Base-by-base conservation (phyloP, 2,888 invertebrate genomes). In the Oligia latruncula region DNA sequence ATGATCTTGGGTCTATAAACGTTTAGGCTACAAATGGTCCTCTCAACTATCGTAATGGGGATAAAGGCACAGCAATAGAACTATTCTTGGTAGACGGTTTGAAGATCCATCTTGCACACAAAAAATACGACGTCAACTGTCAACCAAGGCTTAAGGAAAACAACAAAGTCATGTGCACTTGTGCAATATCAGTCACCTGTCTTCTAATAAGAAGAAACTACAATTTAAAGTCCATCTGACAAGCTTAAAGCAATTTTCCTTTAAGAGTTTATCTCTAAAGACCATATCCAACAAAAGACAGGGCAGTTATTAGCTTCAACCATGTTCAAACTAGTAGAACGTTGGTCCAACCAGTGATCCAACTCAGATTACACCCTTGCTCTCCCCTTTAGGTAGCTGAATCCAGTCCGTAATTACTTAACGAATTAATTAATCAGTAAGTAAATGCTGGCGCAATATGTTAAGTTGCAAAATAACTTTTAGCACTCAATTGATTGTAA, bases 391-490 rank as follows among this genome's bases (percentile, higher is more conserved):
- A 85, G 83, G 83, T 29, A 78, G 58, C n/a, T 75, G 68, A 75
- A 78, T 78, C 77, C 70, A 46, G 75, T 79, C 46, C 65, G 23
- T 77, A 83, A 77, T 83, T 87, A 75, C 80, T 81, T 77, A 81
- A 85, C 82, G 72, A 85, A 83, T 83, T 60, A 70, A 82, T 82
- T 83, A 77, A 85, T 83, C 77, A 86, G 70, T 52, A 58, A 62
- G 72, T 71, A 70, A 72, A 81, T 84, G 73, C 52, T 62, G 35
- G 35, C 64, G 71, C 35, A 79, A 82, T 76, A 72, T 58, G 74
- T 78, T 71, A 23, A 74, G 8, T 85, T 78, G 86, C 76, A 77
- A 82, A 88, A 88, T 87, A 88, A 78, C 88, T 85, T 88, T 78
- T 88, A 85, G 72, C 86, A 87, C 88, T 82, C 86, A 78, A 87